phyloP scores from a whole-genome alignment of 2,113 vertebrate genomes.

The Grammomys dolichurus region DNA sequence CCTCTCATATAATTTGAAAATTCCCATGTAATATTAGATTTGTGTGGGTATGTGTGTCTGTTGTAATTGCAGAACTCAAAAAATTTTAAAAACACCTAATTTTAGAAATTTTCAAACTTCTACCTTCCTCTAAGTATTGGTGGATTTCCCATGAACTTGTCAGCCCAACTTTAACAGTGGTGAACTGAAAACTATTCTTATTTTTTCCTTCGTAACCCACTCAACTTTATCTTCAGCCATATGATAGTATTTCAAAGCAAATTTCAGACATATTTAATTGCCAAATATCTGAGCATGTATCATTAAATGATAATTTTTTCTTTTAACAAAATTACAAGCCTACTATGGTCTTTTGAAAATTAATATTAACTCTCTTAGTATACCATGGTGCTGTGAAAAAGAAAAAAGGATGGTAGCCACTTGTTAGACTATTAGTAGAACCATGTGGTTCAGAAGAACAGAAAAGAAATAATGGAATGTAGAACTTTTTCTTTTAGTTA shows the following conservation, averaged over 20 bases:
- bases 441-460: slow-evolving; percentile 41
- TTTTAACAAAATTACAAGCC: not conserved
- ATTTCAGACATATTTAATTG: not conserved
- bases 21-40: not conserved
- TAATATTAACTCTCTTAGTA: not conserved
- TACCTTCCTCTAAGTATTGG: not conserved
- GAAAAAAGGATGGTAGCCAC: slow-evolving; percentile 44
- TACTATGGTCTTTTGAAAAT: slow-evolving; percentile 6
- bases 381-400: not conserved
- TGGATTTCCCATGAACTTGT: not conserved
- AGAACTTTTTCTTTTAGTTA: not conserved
- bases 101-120: slow-evolving; percentile 27
- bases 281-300: not conserved
- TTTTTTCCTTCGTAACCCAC: not conserved
- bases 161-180: not conserved
- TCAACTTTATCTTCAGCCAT: not conserved
- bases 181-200: not conserved
- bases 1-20: not conserved
- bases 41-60: not conserved
- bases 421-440: not conserved
- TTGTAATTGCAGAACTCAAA: not conserved
- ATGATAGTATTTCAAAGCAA: slow-evolving; percentile 14
- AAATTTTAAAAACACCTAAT: not conserved
- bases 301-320: not conserved
- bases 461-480: not conserved